phyloP scores from a whole-genome alignment of 2,113 vertebrate species.

The Ovis canadensis region DNA sequence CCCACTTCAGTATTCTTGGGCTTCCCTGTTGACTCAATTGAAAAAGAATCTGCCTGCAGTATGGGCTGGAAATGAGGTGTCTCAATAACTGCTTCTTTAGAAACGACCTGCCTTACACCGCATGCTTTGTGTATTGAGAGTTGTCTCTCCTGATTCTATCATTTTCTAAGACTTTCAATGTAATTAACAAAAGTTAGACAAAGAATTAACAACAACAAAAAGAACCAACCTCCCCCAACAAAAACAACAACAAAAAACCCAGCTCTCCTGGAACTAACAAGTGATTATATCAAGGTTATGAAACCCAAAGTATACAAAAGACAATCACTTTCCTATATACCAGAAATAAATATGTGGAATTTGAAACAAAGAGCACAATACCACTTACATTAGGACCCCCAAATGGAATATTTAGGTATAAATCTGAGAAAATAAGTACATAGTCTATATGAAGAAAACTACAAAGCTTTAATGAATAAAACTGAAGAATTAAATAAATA shows the following conservation, averaged over 20 bases:
- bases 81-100: neutral
- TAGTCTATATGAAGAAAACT: neutral
- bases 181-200: neutral
- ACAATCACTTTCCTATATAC: neutral
- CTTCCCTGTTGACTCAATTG: neutral
- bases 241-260: neutral
- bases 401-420: neutral
- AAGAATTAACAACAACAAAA: neutral
- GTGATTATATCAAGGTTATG: neutral
- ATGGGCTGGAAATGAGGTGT: neutral
- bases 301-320: neutral
- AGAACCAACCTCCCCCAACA: neutral
- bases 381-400: neutral
- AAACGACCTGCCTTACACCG: neutral
- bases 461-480: neutral
- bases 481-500: neutral
- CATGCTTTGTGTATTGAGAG: neutral
- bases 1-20: neutral
- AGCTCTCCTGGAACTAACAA: neutral
- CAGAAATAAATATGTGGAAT: neutral
- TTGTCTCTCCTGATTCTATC: neutral
- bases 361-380: neutral
- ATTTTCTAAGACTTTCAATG: neutral
- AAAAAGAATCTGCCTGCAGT: neutral
- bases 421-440: neutral